Evolutionary conservation across 1,140 invertebrate genomes (phyloP).

Genomic region (Anoplophora glabripennis): DNA sequence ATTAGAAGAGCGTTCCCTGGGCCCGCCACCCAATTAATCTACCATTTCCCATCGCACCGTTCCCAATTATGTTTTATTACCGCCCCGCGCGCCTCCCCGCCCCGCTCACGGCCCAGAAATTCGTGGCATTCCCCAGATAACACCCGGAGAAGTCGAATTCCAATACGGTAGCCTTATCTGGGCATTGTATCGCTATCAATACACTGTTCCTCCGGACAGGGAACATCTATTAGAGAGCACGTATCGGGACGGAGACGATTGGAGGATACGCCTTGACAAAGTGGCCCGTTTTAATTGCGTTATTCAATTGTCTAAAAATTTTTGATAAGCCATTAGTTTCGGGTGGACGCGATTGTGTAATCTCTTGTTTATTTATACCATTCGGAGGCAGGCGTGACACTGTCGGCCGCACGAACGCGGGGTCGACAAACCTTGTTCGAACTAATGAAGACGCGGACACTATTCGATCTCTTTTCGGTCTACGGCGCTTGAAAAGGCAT

Average conservation of each 20-base stretch:
- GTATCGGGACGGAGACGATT: constrained; percentile 10
- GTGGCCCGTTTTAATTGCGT: constrained; percentile 33
- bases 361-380: too few relatives aligned
- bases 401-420: too few relatives aligned
- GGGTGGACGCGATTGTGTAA: not conserved
- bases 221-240: constrained; percentile 34
- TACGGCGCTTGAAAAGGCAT: too few relatives aligned
- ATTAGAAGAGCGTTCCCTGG: too few relatives aligned
- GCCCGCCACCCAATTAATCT: too few relatives aligned
- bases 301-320: constrained; percentile 34
- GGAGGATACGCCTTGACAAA: constrained; percentile 29
- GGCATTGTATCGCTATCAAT: constrained; percentile 15
- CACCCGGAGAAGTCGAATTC: constrained; percentile 12
- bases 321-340: constrained; percentile 23
- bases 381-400: too few relatives aligned
- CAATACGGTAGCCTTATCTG: constrained; percentile 21
- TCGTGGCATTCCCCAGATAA: constrained; percentile 14
- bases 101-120: not conserved
- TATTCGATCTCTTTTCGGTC: too few relatives aligned
- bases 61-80: too few relatives aligned
- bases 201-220: constrained; percentile 23
- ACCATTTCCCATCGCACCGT: too few relatives aligned
- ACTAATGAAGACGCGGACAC: too few relatives aligned
- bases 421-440: too few relatives aligned
- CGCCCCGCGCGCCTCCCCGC: not conserved